Evolutionary conservation across 2,888 invertebrate genomes (phyloP).

Genomic region (Lasius fuliginosus): DNA sequence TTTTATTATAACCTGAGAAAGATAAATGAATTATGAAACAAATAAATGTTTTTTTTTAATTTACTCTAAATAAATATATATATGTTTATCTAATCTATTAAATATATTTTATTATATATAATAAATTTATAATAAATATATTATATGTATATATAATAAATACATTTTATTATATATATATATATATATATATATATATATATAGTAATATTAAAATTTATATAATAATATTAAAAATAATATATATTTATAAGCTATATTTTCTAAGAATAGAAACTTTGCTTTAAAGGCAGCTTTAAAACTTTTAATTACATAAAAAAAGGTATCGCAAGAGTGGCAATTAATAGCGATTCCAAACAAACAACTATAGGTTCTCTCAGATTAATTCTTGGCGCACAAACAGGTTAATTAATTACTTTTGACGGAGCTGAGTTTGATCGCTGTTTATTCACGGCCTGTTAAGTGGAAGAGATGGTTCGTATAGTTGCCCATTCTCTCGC

Average conservation of each 20-base stretch:
- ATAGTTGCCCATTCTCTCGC: not conserved
- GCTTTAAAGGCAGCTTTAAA: not conserved
- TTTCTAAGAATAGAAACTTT: not conserved
- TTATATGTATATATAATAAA: no score
- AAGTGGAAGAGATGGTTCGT: conserved; percentile 13
- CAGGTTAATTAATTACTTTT: conserved; percentile 73
- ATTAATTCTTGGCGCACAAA: conserved; percentile 67
- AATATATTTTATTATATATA: no score
- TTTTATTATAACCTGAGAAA: not conserved
- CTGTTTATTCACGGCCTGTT: conserved; percentile 40
- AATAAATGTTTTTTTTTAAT: not conserved
- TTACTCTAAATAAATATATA: not conserved
- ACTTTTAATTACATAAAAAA: conserved; percentile 1
- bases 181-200: no score
- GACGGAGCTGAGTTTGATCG: conserved; percentile 42
- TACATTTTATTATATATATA: not conserved
- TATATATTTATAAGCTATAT: not conserved
- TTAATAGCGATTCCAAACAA: conserved; percentile 67
- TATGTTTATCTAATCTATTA: no score
- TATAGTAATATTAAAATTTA: not conserved
- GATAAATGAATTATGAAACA: not conserved
- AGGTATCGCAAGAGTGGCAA: conserved; percentile 36
- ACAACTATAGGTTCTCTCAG: conserved; percentile 57
- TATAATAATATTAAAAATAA: not conserved
- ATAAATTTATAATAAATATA: no score